phyloP scores from a whole-genome alignment of 2,113 vertebrate species.

The Passer montanus region DNA sequence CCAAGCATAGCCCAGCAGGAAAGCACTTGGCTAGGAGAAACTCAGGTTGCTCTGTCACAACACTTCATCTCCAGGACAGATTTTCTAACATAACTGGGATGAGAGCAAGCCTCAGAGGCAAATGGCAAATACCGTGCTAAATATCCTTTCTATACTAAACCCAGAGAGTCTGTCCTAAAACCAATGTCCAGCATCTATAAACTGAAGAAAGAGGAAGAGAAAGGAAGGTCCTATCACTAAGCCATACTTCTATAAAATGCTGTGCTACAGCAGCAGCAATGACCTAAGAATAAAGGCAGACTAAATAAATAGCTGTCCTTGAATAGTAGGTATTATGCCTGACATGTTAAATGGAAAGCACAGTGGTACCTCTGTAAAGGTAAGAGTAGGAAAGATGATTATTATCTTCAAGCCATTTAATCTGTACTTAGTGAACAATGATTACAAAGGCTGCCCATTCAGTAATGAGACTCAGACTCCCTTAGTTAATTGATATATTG shows the following conservation, averaged over 20 bases:
- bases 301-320: background rate
- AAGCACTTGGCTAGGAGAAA: background rate
- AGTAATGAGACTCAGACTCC: background rate
- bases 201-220: background rate
- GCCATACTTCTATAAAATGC: background rate
- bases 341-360: background rate
- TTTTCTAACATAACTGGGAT: background rate
- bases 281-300: background rate
- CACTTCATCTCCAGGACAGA: background rate
- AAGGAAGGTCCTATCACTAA: background rate
- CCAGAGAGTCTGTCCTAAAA: background rate
- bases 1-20: background rate
- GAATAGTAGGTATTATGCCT: background rate
- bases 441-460: slow-evolving; percentile 14
- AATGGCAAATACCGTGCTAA: background rate
- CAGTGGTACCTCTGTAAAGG: background rate
- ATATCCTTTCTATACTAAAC: background rate
- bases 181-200: background rate
- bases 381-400: background rate
- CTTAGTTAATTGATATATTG: background rate
- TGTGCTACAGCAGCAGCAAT: background rate
- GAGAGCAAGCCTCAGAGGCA: background rate
- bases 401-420: slow-evolving; percentile 5
- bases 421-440: background rate
- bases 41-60: background rate